Evolutionary conservation across 2,797 vertebrate genomes (phyloP).

Genomic region (Channallabes apus): DNA sequence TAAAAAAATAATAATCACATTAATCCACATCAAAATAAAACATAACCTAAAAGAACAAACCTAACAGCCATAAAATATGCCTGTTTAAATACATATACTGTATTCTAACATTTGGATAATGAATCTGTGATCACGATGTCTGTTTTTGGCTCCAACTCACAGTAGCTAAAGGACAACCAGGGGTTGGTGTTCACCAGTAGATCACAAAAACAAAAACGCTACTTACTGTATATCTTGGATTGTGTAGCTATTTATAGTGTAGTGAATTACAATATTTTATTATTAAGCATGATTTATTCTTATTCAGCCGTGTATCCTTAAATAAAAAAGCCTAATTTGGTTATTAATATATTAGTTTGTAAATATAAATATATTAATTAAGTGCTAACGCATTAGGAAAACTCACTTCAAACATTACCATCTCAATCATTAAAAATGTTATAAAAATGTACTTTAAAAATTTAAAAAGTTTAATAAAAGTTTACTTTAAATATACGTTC

Average conservation of each 20-base stretch:
- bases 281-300: not conserved
- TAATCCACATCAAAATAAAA: too few species aligned
- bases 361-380: not conserved
- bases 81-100: not conserved
- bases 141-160: not conserved
- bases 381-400: not conserved
- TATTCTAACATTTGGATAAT: not conserved
- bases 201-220: not conserved
- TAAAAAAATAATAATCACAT: slow-evolving; percentile 53
- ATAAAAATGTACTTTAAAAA: not conserved
- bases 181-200: not conserved
- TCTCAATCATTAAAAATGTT: not conserved
- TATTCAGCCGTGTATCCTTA: not conserved
- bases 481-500: not conserved
- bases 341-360: not conserved
- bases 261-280: not conserved
- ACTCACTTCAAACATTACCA: not conserved
- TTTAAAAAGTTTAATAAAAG: too few species aligned
- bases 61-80: not conserved
- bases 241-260: not conserved
- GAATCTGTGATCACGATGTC: not conserved
- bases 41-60: not conserved
- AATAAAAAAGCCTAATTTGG: not conserved
- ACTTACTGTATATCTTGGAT: not conserved
- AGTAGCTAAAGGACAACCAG: not conserved